Conservation (phyloP, 1,140 invertebrate species). For the Zaprionus davidi region DNA sequence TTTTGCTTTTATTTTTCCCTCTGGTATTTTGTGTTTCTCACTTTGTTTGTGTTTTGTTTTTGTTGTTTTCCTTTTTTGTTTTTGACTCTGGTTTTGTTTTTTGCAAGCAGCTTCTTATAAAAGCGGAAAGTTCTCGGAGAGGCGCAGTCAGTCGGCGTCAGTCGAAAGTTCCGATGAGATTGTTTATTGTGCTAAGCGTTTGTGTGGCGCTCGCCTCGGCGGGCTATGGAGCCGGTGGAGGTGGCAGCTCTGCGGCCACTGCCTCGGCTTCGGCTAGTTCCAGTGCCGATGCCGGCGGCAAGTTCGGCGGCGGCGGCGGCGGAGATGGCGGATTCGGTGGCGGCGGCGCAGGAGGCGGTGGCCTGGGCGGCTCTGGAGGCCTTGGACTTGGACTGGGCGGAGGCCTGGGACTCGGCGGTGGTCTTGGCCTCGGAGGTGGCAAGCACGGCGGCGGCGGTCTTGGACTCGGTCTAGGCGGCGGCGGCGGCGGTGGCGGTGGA, state of each 20-base stretch:
- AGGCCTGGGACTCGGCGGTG: slow-evolving; percentile 32
- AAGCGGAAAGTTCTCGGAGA: slow-evolving; percentile 45
- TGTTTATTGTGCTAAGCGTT: slow-evolving; percentile 71
- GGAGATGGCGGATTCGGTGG: slow-evolving; percentile 38
- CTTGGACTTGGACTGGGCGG: slow-evolving; percentile 27
- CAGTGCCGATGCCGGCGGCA: slow-evolving; percentile 34
- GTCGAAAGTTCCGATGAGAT: slow-evolving; percentile 70
- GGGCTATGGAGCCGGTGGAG: slow-evolving; percentile 57
- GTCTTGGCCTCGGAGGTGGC: slow-evolving; percentile 16
- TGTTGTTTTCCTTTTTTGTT: slow-evolving; percentile 22
- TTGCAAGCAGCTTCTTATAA: slow-evolving; percentile 52
- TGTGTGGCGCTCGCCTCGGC: slow-evolving; percentile 65
- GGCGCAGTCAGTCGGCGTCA: slow-evolving; percentile 56
- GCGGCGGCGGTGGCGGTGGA: slow-evolving; percentile 34
- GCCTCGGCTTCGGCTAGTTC: slow-evolving; percentile 52
- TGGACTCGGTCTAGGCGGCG: slow-evolving; percentile 11
- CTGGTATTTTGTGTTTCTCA: slow-evolving; percentile 20
- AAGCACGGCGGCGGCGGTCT: slow-evolving; percentile 17
- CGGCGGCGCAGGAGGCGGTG: slow-evolving; percentile 21
- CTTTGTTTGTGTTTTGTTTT: slow-evolving; percentile 22
- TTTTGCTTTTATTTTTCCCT: slow-evolving; percentile 34
- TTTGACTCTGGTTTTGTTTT: slow-evolving; percentile 13
- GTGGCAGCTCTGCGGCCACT: slow-evolving; percentile 38
- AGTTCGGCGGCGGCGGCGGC: slow-evolving; percentile 43
- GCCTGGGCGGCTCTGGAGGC: slow-evolving; percentile 20